Percentiles rank a stretch among this genome's conserved stretches.
Evolutionary conservation across 2,113 vertebrate species (phyloP).

Genomic region (Chaetura pelagica): DNA sequence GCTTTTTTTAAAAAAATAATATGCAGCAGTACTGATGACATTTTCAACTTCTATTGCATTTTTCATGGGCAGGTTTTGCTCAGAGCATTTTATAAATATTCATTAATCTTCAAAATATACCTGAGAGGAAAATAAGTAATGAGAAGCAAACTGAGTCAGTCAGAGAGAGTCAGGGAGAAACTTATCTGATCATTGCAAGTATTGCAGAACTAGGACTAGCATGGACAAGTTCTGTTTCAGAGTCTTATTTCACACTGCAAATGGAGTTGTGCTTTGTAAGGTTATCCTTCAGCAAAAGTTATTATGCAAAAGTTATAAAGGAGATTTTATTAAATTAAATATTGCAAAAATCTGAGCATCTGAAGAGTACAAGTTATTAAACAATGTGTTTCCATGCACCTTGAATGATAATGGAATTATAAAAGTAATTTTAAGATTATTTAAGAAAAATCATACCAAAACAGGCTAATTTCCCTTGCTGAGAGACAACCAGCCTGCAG

Average conservation of each 20-base stretch:
- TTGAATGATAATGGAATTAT: background rate
- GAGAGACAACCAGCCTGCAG: background rate
- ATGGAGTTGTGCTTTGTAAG: background rate
- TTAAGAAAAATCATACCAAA: background rate
- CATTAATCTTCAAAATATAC: background rate
- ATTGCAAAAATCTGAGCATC: background rate
- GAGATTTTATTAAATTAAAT: background rate
- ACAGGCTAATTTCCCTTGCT: background rate
- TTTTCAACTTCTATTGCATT: conserved; percentile 21
- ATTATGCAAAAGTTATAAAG: background rate
- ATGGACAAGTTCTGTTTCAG: background rate
- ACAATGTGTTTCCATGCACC: background rate
- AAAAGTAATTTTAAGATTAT: background rate
- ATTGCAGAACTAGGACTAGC: conserved; percentile 23
- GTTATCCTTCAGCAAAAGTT: background rate
- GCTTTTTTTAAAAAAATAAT: conserved; percentile 1
- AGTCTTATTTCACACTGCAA: background rate
- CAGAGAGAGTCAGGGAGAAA: background rate
- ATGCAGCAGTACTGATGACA: background rate
- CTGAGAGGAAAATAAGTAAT: conserved; percentile 3
- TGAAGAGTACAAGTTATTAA: background rate
- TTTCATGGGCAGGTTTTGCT: conserved; percentile 7
- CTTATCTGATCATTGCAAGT: conserved; percentile 27
- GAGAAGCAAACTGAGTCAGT: background rate
- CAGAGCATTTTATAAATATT: conserved; percentile 30